Evolutionary conservation across 2,113 vertebrate genomes (phyloP).

Genomic region (Ciconia boyciana): DNA sequence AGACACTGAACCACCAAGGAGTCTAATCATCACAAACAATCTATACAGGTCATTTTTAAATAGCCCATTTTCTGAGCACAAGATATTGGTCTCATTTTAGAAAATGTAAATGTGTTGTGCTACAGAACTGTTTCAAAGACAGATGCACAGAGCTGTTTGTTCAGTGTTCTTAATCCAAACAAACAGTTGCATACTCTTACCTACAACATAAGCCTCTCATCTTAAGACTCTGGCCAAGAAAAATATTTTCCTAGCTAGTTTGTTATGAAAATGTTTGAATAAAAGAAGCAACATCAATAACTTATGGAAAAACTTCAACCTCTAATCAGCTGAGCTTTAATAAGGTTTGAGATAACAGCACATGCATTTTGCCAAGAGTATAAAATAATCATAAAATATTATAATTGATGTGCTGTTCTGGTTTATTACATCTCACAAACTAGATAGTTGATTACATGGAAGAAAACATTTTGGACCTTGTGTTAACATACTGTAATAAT

Average conservation of each 20-base stretch:
- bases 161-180: slow-evolving; percentile 30
- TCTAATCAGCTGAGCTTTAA: slow-evolving; percentile 59
- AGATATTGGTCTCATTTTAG: not conserved
- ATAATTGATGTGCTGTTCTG: slow-evolving; percentile 46
- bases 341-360: slow-evolving; percentile 60
- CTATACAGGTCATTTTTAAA: not conserved
- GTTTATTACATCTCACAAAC: slow-evolving; percentile 54
- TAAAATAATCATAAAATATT: slow-evolving; percentile 74
- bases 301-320: slow-evolving; percentile 65
- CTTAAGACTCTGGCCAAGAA: slow-evolving; percentile 67
- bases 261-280: slow-evolving; percentile 78
- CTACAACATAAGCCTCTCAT: slow-evolving; percentile 40
- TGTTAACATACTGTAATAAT: slow-evolving; percentile 28
- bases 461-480: slow-evolving; percentile 21
- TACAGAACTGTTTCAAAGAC: not conserved
- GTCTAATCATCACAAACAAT: not conserved
- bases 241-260: slow-evolving; percentile 77
- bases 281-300: slow-evolving; percentile 70
- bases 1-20: not conserved
- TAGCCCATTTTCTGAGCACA: not conserved
- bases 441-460: not conserved
- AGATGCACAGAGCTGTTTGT: slow-evolving; percentile 30
- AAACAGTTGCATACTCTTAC: slow-evolving; percentile 64
- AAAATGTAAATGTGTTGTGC: not conserved
- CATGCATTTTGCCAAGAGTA: slow-evolving; percentile 59